A percentile compares a stretch with the other conserved stretches of the same genome.
These are phyloP conservation scores for Athripsodes cinereus DNA, from an alignment of 2,888 invertebrate species.

Conservation along the genomic window DNA sequence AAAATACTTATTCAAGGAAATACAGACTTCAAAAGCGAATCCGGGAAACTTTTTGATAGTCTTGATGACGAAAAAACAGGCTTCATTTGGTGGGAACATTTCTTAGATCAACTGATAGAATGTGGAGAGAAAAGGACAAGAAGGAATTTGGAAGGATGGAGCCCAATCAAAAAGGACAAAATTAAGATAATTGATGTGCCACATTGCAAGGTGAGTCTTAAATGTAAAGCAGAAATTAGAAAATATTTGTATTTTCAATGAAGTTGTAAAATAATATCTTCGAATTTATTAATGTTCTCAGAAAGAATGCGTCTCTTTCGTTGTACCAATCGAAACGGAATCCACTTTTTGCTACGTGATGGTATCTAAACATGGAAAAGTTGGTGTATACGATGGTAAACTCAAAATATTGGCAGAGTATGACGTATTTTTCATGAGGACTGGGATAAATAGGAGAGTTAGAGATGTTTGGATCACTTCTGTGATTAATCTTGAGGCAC, in stretches of 20 bases:
- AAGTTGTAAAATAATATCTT: no score
- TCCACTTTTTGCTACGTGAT: constrained; percentile 57
- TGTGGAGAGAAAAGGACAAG: constrained; percentile 37
- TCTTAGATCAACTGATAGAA: constrained; percentile 37
- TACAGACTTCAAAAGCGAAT: constrained; percentile 39
- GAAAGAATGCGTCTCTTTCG: constrained; percentile 54
- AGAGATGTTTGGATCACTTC: constrained; percentile 59
- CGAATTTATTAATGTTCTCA: constrained; percentile 30
- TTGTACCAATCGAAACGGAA: constrained; percentile 50
- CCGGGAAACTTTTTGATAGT: constrained; percentile 38
- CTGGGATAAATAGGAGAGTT: constrained; percentile 43
- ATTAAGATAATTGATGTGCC: constrained; percentile 31
- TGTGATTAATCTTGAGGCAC: constrained; percentile 46
- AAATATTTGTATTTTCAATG: background rate
- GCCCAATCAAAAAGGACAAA: constrained; percentile 33
- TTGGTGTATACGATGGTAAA: constrained; percentile 55
- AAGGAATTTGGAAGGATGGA: constrained; percentile 33
- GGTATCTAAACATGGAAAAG: constrained; percentile 52
- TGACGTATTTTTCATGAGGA: constrained; percentile 47
- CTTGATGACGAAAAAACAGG: constrained; percentile 40
- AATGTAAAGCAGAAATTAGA: background rate
- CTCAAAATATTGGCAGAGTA: constrained; percentile 48
- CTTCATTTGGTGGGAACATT: constrained; percentile 42
- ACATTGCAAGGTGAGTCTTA: constrained; percentile 40
- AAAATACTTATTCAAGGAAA: no score